phyloP scores from a whole-genome alignment of 2,797 vertebrate species.

The Lagocephalus sceleratus region DNA sequence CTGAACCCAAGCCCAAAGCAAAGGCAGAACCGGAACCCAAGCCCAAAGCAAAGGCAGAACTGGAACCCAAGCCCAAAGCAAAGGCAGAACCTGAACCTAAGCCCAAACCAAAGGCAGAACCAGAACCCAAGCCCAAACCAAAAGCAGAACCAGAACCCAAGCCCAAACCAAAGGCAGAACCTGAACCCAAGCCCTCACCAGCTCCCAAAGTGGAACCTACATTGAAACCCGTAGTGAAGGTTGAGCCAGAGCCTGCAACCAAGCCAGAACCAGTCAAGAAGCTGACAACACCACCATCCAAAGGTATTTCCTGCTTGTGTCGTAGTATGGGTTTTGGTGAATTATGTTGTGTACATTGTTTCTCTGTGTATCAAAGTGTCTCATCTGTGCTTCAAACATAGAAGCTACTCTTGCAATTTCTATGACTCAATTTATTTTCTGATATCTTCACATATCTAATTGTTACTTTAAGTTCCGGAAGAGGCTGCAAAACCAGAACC shows the following conservation, averaged over 20 bases:
- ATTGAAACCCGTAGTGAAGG: slow-evolving; percentile 6
- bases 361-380: slow-evolving; percentile 18
- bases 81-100: slow-evolving; percentile 14
- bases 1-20: slow-evolving; percentile 43
- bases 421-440: slow-evolving; percentile 28
- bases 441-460: slow-evolving; percentile 50
- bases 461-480: slow-evolving; percentile 80
- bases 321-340: slow-evolving; percentile 16
- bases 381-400: slow-evolving; percentile 52
- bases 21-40: slow-evolving; percentile 19
- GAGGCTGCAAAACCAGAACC: slow-evolving; percentile 69
- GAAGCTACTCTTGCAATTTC: slow-evolving; percentile 53
- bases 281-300: slow-evolving; percentile 66
- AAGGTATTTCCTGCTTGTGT: slow-evolving; percentile 79
- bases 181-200: neutral
- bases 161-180: too few species aligned
- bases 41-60: slow-evolving; percentile 28
- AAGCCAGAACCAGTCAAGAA: slow-evolving; percentile 60
- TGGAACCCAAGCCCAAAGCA: slow-evolving; percentile 15
- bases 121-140: neutral
- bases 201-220: slow-evolving; percentile 29
- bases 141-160: too few species aligned
- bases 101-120: slow-evolving; percentile 8
- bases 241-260: slow-evolving; percentile 45
- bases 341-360: slow-evolving; percentile 16